These are phyloP conservation scores for Raphicerus campestris DNA, from an alignment of 2,113 vertebrate genomes.

Conservation along the genomic window DNA sequence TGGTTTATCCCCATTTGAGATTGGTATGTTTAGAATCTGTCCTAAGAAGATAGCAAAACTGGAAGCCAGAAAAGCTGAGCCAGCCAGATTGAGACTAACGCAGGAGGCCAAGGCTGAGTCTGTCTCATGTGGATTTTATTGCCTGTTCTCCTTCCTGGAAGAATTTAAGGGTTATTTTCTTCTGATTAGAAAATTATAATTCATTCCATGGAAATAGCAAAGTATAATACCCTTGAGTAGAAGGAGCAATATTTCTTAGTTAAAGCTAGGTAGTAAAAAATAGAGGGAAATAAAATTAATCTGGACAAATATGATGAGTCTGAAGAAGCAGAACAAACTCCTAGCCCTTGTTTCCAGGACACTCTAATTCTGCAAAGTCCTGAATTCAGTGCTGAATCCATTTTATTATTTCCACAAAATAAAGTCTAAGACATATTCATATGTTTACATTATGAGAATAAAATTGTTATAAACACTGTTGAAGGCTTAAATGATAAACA, in stretches of 20 bases:
- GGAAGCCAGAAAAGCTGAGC: slow-evolving; percentile 60
- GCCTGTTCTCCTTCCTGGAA: neutral
- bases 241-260: neutral
- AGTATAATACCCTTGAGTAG: neutral
- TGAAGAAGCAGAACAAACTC: neutral
- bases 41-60: slow-evolving; percentile 66
- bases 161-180: neutral
- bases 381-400: neutral
- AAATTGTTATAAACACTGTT: neutral
- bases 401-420: neutral
- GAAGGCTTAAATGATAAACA: neutral
- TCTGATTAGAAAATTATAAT: slow-evolving; percentile 9
- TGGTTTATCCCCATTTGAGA: slow-evolving; percentile 8
- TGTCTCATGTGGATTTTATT: neutral
- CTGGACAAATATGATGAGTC: neutral
- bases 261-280: neutral
- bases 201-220: neutral
- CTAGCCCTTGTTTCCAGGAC: neutral
- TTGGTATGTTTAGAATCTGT: slow-evolving; percentile 69
- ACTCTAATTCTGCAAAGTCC: neutral
- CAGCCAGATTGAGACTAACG: neutral
- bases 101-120: neutral
- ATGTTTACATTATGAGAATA: neutral
- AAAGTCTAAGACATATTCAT: neutral
- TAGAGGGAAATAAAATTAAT: neutral